Evolutionary conservation across 1,140 invertebrate genomes (phyloP).

Genomic region (Pectinophora gossypiella): DNA sequence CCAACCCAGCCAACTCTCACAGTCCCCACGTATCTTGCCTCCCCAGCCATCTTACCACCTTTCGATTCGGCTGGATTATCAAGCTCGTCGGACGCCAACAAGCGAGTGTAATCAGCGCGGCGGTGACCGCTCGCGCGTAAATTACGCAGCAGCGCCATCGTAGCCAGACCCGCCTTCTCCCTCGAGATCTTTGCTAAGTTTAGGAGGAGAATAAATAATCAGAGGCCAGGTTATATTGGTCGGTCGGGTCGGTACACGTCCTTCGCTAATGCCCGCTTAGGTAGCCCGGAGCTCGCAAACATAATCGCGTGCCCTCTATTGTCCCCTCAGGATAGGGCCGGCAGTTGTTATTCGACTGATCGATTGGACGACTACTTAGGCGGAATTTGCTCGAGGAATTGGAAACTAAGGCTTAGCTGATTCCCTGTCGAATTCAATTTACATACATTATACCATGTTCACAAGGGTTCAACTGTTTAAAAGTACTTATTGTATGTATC

Average conservation of each 20-base stretch:
- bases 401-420: neutral
- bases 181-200: conserved; percentile 1
- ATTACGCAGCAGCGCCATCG: conserved; percentile 44
- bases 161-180: conserved; percentile 22
- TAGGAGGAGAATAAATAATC: conserved; percentile 17
- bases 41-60: conserved; percentile 9
- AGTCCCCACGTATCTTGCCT: neutral
- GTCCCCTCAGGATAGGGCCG: conserved; percentile 28
- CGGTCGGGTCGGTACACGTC: conserved; percentile 34
- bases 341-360: conserved; percentile 31
- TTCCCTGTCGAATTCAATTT: too few species aligned
- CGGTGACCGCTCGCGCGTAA: conserved; percentile 65
- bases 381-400: conserved; percentile 11
- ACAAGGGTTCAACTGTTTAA: too few species aligned
- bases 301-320: conserved; percentile 43
- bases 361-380: conserved; percentile 37
- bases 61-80: conserved; percentile 46
- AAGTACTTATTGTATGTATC: too few species aligned
- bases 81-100: conserved; percentile 44
- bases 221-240: conserved; percentile 33
- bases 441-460: too few species aligned
- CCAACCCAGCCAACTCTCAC: conserved; percentile 19
- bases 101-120: conserved; percentile 57
- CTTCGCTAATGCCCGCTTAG: conserved; percentile 61
- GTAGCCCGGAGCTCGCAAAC: conserved; percentile 45